phyloP scores from a whole-genome alignment of 1,140 invertebrate genomes.

The Drosophila sp. region DNA sequence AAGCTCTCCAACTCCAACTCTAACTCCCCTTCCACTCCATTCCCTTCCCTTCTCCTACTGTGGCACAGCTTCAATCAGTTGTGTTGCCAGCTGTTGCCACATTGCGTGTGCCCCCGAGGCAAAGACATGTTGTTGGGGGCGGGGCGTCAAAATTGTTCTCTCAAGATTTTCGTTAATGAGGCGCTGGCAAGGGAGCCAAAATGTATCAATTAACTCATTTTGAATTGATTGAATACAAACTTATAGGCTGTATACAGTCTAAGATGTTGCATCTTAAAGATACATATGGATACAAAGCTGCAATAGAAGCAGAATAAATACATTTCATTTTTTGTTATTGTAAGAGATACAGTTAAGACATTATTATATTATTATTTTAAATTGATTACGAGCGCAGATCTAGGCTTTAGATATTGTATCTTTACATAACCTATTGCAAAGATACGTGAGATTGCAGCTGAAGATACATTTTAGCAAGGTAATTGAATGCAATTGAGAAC shows the following conservation, averaged over 20 bases:
- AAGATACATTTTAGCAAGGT: neutral
- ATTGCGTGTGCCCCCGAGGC: constrained; percentile 20
- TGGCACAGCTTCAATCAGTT: neutral
- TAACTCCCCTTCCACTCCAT: too few relatives aligned
- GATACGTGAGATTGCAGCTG: neutral
- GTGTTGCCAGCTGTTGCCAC: constrained; percentile 17
- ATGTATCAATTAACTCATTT: constrained; percentile 75
- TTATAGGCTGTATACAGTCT: neutral
- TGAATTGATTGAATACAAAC: constrained; percentile 27
- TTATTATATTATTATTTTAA: too few relatives aligned
- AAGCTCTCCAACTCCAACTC: constrained; percentile 1
- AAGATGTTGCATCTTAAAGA: constrained; percentile 10
- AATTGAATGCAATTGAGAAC: constrained; percentile 11
- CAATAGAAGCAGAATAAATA: too few relatives aligned
- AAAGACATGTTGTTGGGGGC: constrained; percentile 20
- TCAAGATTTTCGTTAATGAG: constrained; percentile 39
- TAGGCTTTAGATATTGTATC: too few relatives aligned
- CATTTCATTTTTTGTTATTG: too few relatives aligned
- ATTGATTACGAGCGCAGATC: too few relatives aligned
- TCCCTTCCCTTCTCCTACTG: too few relatives aligned
- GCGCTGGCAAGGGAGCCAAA: constrained; percentile 2
- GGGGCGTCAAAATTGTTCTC: constrained; percentile 44
- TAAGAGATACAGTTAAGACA: too few relatives aligned
- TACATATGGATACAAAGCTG: constrained; percentile 1
- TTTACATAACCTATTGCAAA: too few relatives aligned